These are phyloP conservation scores for Nemotelus nigrinus DNA, from an alignment of 2,888 invertebrate species.

Conservation along the genomic window DNA sequence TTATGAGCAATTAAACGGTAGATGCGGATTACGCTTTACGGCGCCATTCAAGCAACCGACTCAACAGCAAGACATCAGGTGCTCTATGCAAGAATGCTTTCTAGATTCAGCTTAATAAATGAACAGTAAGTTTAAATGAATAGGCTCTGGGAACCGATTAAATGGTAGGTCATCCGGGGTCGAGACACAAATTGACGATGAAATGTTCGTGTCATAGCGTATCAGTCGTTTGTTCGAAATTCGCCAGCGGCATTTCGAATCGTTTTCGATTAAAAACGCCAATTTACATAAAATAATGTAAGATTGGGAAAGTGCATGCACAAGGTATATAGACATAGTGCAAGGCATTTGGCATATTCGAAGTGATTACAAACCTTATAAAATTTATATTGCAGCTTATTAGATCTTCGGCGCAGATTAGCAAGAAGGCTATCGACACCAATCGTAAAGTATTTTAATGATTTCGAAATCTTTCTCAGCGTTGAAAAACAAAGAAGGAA, in stretches of 20 bases:
- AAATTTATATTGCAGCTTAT: too few relatives aligned
- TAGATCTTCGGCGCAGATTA: too few relatives aligned
- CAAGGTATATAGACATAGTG: too few relatives aligned
- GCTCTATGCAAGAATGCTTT: constrained; percentile 1
- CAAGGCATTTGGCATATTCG: too few relatives aligned
- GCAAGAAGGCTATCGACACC: too few relatives aligned
- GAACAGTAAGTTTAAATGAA: neutral
- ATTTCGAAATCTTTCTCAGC: too few relatives aligned
- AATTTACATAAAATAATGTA: too few relatives aligned
- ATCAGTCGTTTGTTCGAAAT: neutral
- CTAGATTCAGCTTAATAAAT: neutral
- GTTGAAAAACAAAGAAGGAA: too few relatives aligned
- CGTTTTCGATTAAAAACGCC: too few relatives aligned
- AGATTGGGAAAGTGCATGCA: too few relatives aligned
- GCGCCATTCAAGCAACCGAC: constrained; percentile 10
- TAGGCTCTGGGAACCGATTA: constrained; percentile 1
- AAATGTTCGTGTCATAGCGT: constrained; percentile 26
- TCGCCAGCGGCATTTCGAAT: neutral
- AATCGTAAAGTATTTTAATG: too few relatives aligned
- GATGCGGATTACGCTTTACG: constrained; percentile 16
- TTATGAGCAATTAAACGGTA: constrained; percentile 40
- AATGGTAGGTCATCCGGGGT: neutral
- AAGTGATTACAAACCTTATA: too few relatives aligned
- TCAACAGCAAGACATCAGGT: neutral
- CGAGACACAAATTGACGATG: neutral